Conservation (phyloP, 2,888 invertebrate species). For the Psylliodes chrysocephalus region DNA sequence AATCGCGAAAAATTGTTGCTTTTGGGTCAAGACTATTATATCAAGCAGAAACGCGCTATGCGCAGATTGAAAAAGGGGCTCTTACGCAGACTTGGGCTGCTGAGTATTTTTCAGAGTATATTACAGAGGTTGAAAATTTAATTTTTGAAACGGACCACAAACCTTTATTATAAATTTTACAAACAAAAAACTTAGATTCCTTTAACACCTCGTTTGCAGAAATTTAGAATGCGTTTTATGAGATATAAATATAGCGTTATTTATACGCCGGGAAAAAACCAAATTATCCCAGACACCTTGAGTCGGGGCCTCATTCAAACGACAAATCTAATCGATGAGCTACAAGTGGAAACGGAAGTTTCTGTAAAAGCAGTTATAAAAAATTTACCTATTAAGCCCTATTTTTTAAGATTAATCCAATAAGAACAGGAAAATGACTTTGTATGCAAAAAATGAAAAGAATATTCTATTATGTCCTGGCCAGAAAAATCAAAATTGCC, state of each 20-base stretch:
- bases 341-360: no score
- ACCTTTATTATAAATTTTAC: no score
- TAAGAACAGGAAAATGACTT: conserved; percentile 11
- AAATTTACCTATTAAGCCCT: neutral
- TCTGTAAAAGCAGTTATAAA: neutral
- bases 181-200: conserved; percentile 52
- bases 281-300: conserved; percentile 40
- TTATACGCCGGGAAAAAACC: conserved; percentile 8
- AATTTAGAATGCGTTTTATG: conserved; percentile 25
- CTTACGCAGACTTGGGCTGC: no score
- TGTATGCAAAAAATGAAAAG: neutral
- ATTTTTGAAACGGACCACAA: conserved; percentile 38
- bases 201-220: conserved; percentile 48
- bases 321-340: no score
- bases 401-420: conserved; percentile 23
- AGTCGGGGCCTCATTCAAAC: no score
- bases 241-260: conserved; percentile 33
- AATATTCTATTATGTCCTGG: neutral
- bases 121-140: no score
- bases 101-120: no score
- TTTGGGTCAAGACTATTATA: conserved; percentile 24
- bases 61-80: no score
- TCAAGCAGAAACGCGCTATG: no score
- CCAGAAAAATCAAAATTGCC: conserved; percentile 2
- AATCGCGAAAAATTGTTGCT: no score